A percentile compares a stretch with the other conserved stretches of the same genome.
These are phyloP conservation scores for Parotocinclus haroldoi DNA, from an alignment of 2,797 vertebrate genomes.

Conservation along the genomic window DNA sequence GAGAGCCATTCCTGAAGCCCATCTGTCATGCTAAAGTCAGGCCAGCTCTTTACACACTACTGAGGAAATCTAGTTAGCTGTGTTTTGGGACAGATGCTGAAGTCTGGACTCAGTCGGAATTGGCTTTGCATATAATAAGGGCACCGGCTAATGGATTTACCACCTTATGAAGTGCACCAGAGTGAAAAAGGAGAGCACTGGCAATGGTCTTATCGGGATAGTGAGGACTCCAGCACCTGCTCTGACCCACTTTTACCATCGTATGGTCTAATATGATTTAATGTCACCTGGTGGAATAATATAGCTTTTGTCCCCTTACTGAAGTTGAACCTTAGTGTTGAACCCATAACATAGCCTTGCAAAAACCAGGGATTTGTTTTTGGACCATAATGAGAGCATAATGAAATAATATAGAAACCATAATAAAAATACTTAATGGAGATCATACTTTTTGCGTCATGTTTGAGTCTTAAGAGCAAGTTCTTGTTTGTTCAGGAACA, in stretches of 20 bases:
- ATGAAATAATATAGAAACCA: no score
- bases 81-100: slow-evolving; percentile 19
- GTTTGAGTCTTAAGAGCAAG: no score
- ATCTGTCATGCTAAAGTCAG: slow-evolving; percentile 20
- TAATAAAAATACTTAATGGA: no score
- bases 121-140: slow-evolving; percentile 11
- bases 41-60: slow-evolving; percentile 25
- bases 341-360: no score
- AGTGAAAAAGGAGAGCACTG: background rate
- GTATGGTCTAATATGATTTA: slow-evolving; percentile 24
- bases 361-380: no score
- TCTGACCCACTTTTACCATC: slow-evolving; percentile 36
- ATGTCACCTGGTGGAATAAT: slow-evolving; percentile 6
- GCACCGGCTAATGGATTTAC: slow-evolving; percentile 14
- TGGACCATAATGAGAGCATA: no score
- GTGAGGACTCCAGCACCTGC: slow-evolving; percentile 19
- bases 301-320: no score
- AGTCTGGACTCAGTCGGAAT: slow-evolving; percentile 9
- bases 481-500: no score
- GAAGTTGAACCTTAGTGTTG: no score
- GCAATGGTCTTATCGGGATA: background rate
- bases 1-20: slow-evolving; percentile 13
- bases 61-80: slow-evolving; percentile 26
- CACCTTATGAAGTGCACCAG: background rate
- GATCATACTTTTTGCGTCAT: no score